phyloP scores from a whole-genome alignment of 2,888 invertebrate species.

The Hypomecis punctinalis region DNA sequence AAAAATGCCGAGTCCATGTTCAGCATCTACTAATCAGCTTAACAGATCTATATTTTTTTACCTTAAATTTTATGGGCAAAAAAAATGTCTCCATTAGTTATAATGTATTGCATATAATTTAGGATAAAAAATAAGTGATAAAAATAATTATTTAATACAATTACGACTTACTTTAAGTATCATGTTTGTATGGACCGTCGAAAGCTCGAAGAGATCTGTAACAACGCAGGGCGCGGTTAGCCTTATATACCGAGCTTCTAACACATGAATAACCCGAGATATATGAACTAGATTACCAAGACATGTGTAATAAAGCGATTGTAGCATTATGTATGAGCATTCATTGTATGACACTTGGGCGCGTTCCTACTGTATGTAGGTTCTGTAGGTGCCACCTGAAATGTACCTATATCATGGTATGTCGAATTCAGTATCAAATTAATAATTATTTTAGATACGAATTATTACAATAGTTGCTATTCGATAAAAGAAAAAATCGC shows the following conservation, averaged over 20 bases:
- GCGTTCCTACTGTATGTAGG: slow-evolving; percentile 42
- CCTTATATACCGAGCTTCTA: slow-evolving; percentile 70
- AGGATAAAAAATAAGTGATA: too few species aligned
- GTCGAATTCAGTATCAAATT: background rate
- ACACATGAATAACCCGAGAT: slow-evolving; percentile 39
- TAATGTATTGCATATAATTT: too few species aligned
- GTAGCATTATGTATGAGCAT: slow-evolving; percentile 54
- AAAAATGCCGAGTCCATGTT: too few species aligned
- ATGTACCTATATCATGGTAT: background rate
- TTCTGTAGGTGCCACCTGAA: slow-evolving; percentile 1
- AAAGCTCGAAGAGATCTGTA: slow-evolving; percentile 65
- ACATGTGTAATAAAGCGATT: slow-evolving; percentile 60
- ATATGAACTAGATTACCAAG: slow-evolving; percentile 43
- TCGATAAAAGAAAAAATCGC: too few species aligned
- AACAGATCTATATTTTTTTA: too few species aligned
- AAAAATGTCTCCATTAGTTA: too few species aligned
- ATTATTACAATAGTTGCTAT: too few species aligned
- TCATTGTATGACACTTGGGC: slow-evolving; percentile 48
- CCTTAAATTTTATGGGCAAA: too few species aligned
- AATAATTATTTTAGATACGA: background rate
- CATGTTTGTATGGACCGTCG: slow-evolving; percentile 63
- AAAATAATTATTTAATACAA: background rate
- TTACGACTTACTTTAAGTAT: slow-evolving; percentile 68
- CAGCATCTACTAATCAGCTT: too few species aligned
- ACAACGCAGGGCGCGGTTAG: slow-evolving; percentile 45